Evolutionary conservation across 2,797 vertebrate species (phyloP).

Genomic region (Gymnopithys bicolor): DNA sequence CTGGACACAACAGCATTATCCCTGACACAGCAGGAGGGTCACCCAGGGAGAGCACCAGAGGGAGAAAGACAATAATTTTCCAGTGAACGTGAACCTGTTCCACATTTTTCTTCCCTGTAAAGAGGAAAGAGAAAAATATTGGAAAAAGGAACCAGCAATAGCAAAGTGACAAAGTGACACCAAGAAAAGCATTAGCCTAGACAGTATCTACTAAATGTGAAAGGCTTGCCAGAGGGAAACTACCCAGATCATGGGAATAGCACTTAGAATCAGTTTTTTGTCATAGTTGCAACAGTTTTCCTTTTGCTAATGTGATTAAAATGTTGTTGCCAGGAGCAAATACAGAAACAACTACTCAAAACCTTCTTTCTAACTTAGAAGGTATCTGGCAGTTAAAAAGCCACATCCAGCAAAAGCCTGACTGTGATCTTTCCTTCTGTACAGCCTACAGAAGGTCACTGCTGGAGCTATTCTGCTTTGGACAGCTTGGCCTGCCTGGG

Average conservation of each 20-base stretch:
- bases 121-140: background rate
- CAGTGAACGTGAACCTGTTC: background rate
- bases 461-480: background rate
- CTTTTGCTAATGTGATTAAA: background rate
- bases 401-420: background rate
- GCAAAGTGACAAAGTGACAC: background rate
- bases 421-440: background rate
- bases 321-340: background rate
- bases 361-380: background rate
- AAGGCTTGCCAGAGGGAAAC: background rate
- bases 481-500: background rate
- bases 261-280: background rate
- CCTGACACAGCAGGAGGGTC: background rate
- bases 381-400: background rate
- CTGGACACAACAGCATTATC: background rate
- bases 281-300: background rate
- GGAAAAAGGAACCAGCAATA: conserved; percentile 2
- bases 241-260: background rate
- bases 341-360: background rate
- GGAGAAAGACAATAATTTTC: background rate
- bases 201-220: background rate
- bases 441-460: background rate
- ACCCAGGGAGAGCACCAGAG: background rate
- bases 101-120: background rate
- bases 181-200: conserved; percentile 9